Conservation (phyloP, 2,797 vertebrate genomes). For the Poeciliopsis infans region DNA sequence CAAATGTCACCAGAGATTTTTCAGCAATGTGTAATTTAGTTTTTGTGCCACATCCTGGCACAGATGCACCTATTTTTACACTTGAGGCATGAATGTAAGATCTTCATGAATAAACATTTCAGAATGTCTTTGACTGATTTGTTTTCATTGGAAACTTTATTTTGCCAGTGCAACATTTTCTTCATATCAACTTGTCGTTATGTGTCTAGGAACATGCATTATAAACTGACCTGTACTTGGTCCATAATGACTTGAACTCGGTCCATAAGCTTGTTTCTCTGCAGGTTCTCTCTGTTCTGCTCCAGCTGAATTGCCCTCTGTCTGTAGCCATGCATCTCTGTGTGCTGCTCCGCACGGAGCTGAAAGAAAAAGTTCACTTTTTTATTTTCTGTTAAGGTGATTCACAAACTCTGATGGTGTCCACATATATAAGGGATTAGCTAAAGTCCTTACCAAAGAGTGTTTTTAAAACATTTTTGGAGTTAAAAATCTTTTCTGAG, state of each 20-base stretch:
- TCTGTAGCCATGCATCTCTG: slow-evolving; percentile 84
- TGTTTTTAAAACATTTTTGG: neutral
- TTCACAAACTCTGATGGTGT: neutral
- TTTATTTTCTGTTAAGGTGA: neutral
- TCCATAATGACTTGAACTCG: slow-evolving; percentile 85
- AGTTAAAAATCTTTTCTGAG: neutral
- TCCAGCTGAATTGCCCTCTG: slow-evolving; percentile 84
- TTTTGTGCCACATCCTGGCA: slow-evolving; percentile 24
- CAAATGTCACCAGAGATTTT: slow-evolving; percentile 39
- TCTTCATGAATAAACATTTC: neutral
- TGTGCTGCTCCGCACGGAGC: slow-evolving; percentile 85
- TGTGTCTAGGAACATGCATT: neutral
- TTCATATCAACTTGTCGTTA: neutral
- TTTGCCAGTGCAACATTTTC: neutral
- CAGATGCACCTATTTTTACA: slow-evolving; percentile 31
- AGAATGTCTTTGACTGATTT: neutral
- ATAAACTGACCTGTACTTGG: slow-evolving; percentile 83
- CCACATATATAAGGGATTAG: neutral
- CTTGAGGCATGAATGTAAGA: neutral
- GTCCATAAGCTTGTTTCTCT: slow-evolving; percentile 79
- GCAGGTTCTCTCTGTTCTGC: slow-evolving; percentile 72
- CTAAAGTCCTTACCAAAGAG: neutral
- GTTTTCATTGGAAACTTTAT: neutral
- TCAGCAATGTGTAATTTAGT: slow-evolving; percentile 44
- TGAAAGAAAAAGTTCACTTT: slow-evolving; percentile 47